These are phyloP conservation scores for Drosophila mettleri DNA, from an alignment of 2,888 invertebrate species.

Conservation along the genomic window DNA sequence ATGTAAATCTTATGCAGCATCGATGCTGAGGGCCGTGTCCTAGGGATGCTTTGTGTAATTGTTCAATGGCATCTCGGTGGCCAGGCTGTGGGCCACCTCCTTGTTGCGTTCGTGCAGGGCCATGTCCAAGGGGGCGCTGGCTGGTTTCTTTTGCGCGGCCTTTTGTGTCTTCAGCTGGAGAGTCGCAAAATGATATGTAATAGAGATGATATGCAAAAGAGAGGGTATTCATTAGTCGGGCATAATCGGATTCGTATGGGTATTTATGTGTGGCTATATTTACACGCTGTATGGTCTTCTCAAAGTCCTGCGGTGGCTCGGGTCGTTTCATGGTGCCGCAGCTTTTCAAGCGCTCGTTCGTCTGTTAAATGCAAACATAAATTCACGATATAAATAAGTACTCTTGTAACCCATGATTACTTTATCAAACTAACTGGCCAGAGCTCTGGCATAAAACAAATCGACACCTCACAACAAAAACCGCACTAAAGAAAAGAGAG, in stretches of 20 bases:
- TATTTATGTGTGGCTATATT: slow-evolving; percentile 54
- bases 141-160: slow-evolving; percentile 83
- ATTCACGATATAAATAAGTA: slow-evolving; percentile 40
- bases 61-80: slow-evolving; percentile 83
- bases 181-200: slow-evolving; percentile 9
- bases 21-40: slow-evolving; percentile 71
- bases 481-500: slow-evolving; percentile 34
- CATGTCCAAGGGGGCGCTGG: slow-evolving; percentile 77
- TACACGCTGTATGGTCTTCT: slow-evolving; percentile 85
- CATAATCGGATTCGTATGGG: too few species aligned
- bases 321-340: slow-evolving; percentile 84
- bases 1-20: slow-evolving; percentile 58
- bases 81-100: slow-evolving; percentile 82
- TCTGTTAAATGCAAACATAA: slow-evolving; percentile 63
- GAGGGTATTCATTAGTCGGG: not conserved
- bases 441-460: slow-evolving; percentile 50
- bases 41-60: slow-evolving; percentile 84
- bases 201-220: not conserved
- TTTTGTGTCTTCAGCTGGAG: slow-evolving; percentile 84
- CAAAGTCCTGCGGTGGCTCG: slow-evolving; percentile 85
- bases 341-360: slow-evolving; percentile 82
- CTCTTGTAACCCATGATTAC: slow-evolving; percentile 56
- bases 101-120: slow-evolving; percentile 83
- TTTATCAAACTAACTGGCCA: slow-evolving; percentile 64
- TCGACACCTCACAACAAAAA: slow-evolving; percentile 67